Conservation (phyloP, 1,140 invertebrate genomes). For the Heliconius melpomene region DNA sequence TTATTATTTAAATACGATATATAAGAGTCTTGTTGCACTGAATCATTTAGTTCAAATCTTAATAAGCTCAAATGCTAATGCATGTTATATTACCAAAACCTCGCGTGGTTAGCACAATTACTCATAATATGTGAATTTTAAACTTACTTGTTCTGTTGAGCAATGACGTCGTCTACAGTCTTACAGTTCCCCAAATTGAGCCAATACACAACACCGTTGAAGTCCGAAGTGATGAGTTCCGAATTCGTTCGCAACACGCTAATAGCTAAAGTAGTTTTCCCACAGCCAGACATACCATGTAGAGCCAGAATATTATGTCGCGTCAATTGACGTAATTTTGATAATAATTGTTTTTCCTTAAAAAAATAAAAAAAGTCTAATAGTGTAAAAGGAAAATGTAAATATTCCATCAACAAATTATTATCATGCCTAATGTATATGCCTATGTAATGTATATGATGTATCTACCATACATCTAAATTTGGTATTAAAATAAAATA, state of each 20-base stretch:
- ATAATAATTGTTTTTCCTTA: slow-evolving; percentile 72
- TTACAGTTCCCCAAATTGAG: slow-evolving; percentile 75
- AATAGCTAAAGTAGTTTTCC: slow-evolving; percentile 86
- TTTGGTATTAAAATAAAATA: too few relatives aligned
- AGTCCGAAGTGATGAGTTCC: slow-evolving; percentile 72
- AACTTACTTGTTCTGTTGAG: slow-evolving; percentile 69
- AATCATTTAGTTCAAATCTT: neutral
- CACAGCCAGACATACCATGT: slow-evolving; percentile 86
- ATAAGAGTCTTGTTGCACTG: neutral
- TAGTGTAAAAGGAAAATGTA: neutral
- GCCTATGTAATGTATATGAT: too few relatives aligned
- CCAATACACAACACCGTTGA: slow-evolving; percentile 76
- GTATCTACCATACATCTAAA: too few relatives aligned
- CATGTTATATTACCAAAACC: neutral
- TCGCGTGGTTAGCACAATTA: slow-evolving; percentile 6
- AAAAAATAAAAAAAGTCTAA: slow-evolving; percentile 14
- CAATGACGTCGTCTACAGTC: slow-evolving; percentile 73
- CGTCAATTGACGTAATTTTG: slow-evolving; percentile 61
- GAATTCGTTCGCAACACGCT: slow-evolving; percentile 81
- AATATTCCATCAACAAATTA: neutral
- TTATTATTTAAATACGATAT: too few relatives aligned
- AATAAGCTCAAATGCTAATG: neutral
- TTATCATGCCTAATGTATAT: too few relatives aligned
- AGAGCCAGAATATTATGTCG: slow-evolving; percentile 82
- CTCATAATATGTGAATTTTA: neutral